Conservation (phyloP, 2,888 invertebrate genomes). For the Metacarcinus magister region DNA sequence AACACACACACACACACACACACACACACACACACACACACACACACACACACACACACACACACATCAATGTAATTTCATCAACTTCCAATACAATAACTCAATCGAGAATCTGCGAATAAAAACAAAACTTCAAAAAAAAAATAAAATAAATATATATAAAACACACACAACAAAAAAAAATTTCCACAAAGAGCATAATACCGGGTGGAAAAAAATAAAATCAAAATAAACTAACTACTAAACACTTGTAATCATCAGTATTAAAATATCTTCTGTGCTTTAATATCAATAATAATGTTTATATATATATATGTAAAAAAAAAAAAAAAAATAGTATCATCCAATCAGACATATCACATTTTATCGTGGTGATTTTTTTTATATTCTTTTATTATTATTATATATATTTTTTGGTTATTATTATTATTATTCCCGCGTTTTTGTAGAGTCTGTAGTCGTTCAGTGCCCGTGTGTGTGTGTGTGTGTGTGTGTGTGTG, state of each 20-base stretch:
- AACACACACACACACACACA: background rate
- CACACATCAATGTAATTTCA: constrained; percentile 4
- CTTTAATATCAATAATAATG: background rate
- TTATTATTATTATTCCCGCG: too few species aligned
- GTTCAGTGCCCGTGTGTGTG: background rate
- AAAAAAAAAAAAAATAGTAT: background rate
- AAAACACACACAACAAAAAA: background rate
- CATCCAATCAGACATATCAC: background rate
- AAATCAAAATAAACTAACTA: background rate
- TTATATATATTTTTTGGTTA: background rate
- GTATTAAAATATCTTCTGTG: background rate
- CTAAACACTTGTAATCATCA: background rate
- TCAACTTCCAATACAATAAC: background rate
- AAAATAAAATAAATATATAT: too few species aligned
- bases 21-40: constrained; percentile 38
- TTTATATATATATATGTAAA: too few species aligned
- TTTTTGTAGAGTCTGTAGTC: background rate
- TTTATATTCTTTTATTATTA: background rate
- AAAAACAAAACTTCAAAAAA: too few species aligned
- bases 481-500: too few species aligned
- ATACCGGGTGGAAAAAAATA: too few species aligned
- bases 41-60: constrained; percentile 41
- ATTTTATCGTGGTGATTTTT: background rate
- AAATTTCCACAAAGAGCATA: background rate
- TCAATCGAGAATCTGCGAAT: background rate